Evolutionary conservation across 2,888 invertebrate genomes (phyloP).

Genomic region (Empis stercorea): DNA sequence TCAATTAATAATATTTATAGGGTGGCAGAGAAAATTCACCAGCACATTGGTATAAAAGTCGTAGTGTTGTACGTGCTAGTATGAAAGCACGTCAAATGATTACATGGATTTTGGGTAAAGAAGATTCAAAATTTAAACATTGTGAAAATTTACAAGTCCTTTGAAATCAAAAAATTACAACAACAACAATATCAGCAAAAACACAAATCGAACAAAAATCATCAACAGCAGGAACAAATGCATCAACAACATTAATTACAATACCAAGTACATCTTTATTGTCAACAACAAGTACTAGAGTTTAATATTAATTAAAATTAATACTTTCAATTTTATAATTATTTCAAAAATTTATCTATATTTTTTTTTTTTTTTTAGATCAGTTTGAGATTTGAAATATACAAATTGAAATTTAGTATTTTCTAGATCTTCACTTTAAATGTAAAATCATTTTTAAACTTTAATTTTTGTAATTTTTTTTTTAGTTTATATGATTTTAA

Average conservation of each 20-base stretch:
- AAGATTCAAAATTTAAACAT: slow-evolving; percentile 82
- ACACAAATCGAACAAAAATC: background rate
- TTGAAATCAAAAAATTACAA: slow-evolving; percentile 38
- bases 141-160: slow-evolving; percentile 81
- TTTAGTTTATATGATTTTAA: too few relatives aligned
- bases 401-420: too few relatives aligned
- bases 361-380: too few relatives aligned
- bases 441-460: too few relatives aligned
- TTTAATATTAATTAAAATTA: background rate
- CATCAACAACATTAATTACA: background rate
- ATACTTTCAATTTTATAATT: too few relatives aligned
- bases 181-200: background rate
- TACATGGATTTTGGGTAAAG: slow-evolving; percentile 82
- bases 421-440: too few relatives aligned
- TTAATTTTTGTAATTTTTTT: too few relatives aligned
- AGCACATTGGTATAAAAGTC: slow-evolving; percentile 72
- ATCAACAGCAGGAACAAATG: background rate
- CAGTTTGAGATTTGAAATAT: too few relatives aligned
- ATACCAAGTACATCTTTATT: background rate
- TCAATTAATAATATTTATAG: slow-evolving; percentile 21
- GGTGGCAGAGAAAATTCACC: slow-evolving; percentile 40
- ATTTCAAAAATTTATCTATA: too few relatives aligned
- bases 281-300: background rate
- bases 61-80: slow-evolving; percentile 72
- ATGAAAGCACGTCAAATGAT: slow-evolving; percentile 85